Base-by-base conservation (phyloP, 2,888 invertebrate genomes). In the Cephus sareptanus region DNA sequence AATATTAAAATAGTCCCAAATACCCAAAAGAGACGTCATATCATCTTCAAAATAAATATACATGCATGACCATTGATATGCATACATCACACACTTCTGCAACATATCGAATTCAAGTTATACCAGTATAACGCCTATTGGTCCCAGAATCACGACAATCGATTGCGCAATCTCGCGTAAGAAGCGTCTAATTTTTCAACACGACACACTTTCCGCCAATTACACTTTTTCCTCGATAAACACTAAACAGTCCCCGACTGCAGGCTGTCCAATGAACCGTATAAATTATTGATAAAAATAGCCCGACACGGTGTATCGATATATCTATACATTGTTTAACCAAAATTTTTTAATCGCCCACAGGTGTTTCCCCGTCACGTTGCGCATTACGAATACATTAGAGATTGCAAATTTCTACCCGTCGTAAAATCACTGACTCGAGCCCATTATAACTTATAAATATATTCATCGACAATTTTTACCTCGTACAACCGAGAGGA, bases 101-200 rank as follows among this genome's bases (percentile, higher is more conserved):
- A 11, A 34, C 56, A 75, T 56, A 69, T 77, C 68, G 71, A 35
- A 35, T 35, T 12, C 34, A 71, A 75, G 56, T n/a, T 31, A 69
- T 23, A 33, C 37, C 35, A 4, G n/a, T 76, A 40, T 3, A 35
- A 35, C 11, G 15, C 34, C 69, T 40, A 81, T 82, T 76, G 76
- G 79, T 74, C 69, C 76, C 77, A 70, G 75, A 77, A 81, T 80
- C 77, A 77, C 83, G 83, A 76, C 82, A 69, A 73, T 74, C 74
- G 76, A 85, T 88, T 88, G 86, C 86, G 84, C 87, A 87, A 88
- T 83, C 74, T 83, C 82, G 76, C 80, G 86, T 82, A 87, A 87
- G 84, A 69, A 33, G 31, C 30, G 15, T 30, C 12, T 2, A 30
- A 69, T 13, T 11, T 69, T 33, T 31, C 30, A 37, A n/a, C 34